phyloP scores from a whole-genome alignment of 2,113 vertebrate genomes.

The Carassius gibelio region DNA sequence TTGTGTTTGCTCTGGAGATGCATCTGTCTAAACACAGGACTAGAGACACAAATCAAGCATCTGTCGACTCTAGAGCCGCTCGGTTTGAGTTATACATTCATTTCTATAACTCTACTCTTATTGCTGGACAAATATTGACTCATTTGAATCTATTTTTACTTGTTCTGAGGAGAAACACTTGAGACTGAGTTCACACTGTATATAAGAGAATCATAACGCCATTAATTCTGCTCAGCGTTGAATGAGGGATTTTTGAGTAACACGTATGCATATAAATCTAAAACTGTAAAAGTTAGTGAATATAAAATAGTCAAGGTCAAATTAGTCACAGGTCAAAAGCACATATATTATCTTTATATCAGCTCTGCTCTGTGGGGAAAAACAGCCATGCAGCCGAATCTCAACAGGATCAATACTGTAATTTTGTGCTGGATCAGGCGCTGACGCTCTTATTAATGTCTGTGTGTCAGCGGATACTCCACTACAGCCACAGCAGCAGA shows the following conservation, averaged over 20 bases:
- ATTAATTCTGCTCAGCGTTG: neutral
- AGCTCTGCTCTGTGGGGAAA: constrained; percentile 47
- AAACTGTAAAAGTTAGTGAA: no score
- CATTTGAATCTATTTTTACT: neutral
- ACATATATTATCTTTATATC: no score
- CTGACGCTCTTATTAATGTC: constrained; percentile 71
- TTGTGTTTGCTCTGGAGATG: neutral
- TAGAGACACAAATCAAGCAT: neutral
- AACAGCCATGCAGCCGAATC: constrained; percentile 56
- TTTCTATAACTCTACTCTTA: neutral
- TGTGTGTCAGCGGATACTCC: neutral
- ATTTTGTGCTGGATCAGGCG: constrained; percentile 71
- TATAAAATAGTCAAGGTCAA: no score
- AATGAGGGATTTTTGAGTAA: neutral
- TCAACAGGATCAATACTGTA: constrained; percentile 72
- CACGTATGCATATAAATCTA: no score
- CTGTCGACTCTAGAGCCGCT: neutral
- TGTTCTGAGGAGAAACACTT: neutral
- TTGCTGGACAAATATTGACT: neutral
- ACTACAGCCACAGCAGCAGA: neutral
- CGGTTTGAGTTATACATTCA: neutral
- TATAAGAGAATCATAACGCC: neutral
- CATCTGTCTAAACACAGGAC: neutral
- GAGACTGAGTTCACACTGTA: neutral
- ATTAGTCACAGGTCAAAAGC: no score